Base-by-base conservation (phyloP, 2,888 invertebrate species). In the Nymphalis c-album region DNA sequence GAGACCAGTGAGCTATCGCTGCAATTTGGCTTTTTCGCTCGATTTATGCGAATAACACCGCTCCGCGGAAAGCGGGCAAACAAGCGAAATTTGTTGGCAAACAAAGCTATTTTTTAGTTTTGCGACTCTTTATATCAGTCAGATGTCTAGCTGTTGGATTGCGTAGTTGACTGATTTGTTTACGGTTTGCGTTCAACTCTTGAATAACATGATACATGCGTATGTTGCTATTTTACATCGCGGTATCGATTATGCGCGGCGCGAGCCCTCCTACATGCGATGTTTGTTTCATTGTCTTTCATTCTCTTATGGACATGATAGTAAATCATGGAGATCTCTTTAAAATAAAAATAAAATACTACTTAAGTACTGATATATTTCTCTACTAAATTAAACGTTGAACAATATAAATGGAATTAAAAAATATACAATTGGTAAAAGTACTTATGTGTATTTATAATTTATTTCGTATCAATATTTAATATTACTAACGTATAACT, bases 1-100 rank as follows among this genome's bases (percentile, higher is more conserved):
- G 86, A 87, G 86, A 83, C 85, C 80, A 77, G 84, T 84, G 86
- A 85, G 85, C 83, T 87, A 87, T 86, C 78, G 83, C 83, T 80
- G 90, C 89, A 91, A 91, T 92, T 91, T 88, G 86, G 86, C 84
- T 84, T 86, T 89, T 89, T 83, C 85, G 82, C 85, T 82, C 84
- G 85, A 91, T 92, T 92, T 91, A 91, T 90, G 88, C 77, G 88
- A 84, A 86, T 85, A 87, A 87, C 88, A 85, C 81, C 80, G 83
- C 73, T 79, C 81, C 84, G 85, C 82, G 86, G 88, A 88, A 85
- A 88, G 86, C 86, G 87, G 80, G 83, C 87, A 88, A 90, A 91
- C 91, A 89, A 87, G 85, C 80, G 80, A 79, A 85, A 87, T 88
- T 87, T 86, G 86, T 88, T 86, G 84, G 83, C 82, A 81, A 82